A percentile compares a stretch with the other conserved stretches of the same genome.
Conservation (phyloP, 2,888 invertebrate species). For the Drymonia ruficornis region DNA sequence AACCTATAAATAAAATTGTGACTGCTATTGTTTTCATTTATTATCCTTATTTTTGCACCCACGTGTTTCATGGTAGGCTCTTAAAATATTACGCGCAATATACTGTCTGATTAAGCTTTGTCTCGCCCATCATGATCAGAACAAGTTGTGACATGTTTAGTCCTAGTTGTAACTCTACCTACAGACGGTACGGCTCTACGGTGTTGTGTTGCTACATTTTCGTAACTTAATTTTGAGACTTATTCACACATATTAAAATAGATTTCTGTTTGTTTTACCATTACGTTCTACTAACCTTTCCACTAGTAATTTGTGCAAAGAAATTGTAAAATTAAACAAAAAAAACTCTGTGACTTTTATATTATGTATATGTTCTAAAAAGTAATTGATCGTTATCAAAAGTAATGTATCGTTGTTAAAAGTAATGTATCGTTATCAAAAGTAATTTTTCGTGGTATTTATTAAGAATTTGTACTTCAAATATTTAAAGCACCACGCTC, state of each 20-base stretch:
- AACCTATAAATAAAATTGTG: background rate
- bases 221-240: too few relatives aligned
- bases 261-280: too few relatives aligned
- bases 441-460: background rate
- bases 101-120: background rate
- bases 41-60: slow-evolving; percentile 1
- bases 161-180: too few relatives aligned
- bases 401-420: too few relatives aligned
- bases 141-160: background rate
- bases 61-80: background rate
- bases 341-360: too few relatives aligned
- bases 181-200: too few relatives aligned
- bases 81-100: background rate
- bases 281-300: background rate
- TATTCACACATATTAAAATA: too few relatives aligned
- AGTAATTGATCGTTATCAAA: too few relatives aligned
- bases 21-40: background rate
- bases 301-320: background rate
- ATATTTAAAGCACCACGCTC: slow-evolving; percentile 1
- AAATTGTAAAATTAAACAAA: background rate
- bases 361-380: too few relatives aligned
- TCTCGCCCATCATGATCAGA: background rate
- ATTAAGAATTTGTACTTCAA: background rate
- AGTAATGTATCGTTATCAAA: too few relatives aligned
- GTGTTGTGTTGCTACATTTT: too few relatives aligned